A percentile compares a stretch with the other conserved stretches of the same genome.
Evolutionary conservation across 2,797 vertebrate species (phyloP).

Genomic region (Selene dorsalis): DNA sequence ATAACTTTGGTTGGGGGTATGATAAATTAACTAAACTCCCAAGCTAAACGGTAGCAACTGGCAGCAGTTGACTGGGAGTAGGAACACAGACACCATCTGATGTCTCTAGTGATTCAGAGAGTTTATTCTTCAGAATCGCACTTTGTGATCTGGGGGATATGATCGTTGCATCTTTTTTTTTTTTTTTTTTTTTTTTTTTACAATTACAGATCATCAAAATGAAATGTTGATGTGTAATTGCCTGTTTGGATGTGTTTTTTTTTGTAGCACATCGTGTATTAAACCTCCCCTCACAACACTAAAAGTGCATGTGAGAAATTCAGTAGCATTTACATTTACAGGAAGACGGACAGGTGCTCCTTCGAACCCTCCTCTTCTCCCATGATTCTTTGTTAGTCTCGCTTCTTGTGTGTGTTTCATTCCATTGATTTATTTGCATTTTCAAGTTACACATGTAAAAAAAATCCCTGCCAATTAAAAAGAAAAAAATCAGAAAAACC

Average conservation of each 20-base stretch:
- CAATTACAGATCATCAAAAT: constrained; percentile 6
- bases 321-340: no score
- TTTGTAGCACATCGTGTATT: not conserved
- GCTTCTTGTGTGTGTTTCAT: not conserved
- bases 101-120: constrained; percentile 35
- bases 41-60: constrained; percentile 22
- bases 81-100: constrained; percentile 43
- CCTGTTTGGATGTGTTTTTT: not conserved
- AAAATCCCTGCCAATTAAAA: no score
- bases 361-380: not conserved
- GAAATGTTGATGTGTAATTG: not conserved
- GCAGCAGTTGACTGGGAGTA: constrained; percentile 25
- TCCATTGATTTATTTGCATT: not conserved
- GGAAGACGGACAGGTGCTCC: not conserved
- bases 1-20: constrained; percentile 24
- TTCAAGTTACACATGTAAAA: no score
- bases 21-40: constrained; percentile 19
- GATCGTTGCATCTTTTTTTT: not conserved
- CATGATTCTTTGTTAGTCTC: not conserved
- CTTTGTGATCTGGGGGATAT: constrained; percentile 2
- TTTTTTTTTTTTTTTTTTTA: not conserved
- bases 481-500: no score
- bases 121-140: constrained; percentile 38
- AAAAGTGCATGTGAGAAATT: no score
- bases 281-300: not conserved